These are phyloP conservation scores for Ptychochromis oligacanthus DNA, from an alignment of 2,113 vertebrate genomes.

Conservation along the genomic window DNA sequence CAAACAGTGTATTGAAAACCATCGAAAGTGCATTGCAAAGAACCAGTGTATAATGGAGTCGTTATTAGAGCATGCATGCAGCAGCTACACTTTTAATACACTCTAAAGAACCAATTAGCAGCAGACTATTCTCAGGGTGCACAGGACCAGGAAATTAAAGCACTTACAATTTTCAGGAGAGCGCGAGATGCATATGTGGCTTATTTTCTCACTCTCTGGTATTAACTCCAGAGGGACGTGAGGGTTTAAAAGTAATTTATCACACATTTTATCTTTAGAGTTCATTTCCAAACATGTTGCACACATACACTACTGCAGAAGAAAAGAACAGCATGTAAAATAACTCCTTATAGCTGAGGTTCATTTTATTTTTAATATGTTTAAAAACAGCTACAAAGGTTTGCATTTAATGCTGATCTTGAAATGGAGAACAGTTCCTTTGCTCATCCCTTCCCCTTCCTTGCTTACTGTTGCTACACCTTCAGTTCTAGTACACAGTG, in stretches of 20 bases:
- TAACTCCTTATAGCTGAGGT: neutral
- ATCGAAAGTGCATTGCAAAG: conserved; percentile 51
- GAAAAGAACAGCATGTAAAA: neutral
- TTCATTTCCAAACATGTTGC: neutral
- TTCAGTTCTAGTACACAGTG: too few species aligned
- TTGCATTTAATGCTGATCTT: neutral
- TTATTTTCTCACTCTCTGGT: neutral
- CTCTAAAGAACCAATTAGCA: conserved; percentile 62
- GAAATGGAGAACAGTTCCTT: neutral
- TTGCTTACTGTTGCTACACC: neutral
- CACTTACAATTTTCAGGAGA: conserved; percentile 37
- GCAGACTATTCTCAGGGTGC: conserved; percentile 37
- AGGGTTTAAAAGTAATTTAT: neutral
- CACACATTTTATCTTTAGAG: neutral
- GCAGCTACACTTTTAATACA: conserved; percentile 46
- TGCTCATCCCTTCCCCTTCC: neutral
- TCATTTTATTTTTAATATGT: neutral
- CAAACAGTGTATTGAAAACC: conserved; percentile 59
- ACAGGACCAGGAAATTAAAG: conserved; percentile 53
- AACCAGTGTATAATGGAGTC: conserved; percentile 52
- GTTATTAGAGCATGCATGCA: conserved; percentile 47
- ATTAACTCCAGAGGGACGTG: neutral
- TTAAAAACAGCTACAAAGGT: neutral
- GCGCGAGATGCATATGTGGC: conserved; percentile 49
- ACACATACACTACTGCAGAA: neutral